Evolutionary conservation across 2,113 vertebrate genomes (phyloP).

Genomic region (Muntiacus muntjak): DNA sequence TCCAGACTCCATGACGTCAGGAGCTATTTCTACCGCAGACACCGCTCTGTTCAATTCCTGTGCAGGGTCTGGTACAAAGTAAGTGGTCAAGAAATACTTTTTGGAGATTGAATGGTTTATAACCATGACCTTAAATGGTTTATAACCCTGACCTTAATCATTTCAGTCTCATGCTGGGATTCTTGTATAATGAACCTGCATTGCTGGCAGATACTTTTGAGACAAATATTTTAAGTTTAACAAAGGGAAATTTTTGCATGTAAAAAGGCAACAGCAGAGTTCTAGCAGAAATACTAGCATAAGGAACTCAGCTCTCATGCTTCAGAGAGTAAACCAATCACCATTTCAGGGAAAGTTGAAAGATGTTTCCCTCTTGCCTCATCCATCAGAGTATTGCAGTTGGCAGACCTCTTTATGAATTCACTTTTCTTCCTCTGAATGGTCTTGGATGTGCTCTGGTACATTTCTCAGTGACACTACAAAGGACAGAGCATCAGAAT

Average conservation of each 20-base stretch:
- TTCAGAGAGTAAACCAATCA: conserved; percentile 29
- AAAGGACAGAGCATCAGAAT: neutral
- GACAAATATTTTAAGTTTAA: neutral
- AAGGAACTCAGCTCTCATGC: neutral
- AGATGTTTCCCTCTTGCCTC: neutral
- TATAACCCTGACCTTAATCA: neutral
- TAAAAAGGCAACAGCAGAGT: conserved; percentile 22
- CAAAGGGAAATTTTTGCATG: neutral
- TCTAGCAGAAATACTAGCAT: neutral
- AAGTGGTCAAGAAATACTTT: neutral
- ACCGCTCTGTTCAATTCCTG: neutral
- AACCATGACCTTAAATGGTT: neutral
- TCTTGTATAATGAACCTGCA: neutral
- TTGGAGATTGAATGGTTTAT: neutral
- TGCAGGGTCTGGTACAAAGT: neutral
- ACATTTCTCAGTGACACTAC: neutral
- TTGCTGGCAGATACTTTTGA: neutral
- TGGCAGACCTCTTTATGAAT: neutral
- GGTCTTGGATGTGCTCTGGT: neutral
- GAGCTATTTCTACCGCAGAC: neutral
- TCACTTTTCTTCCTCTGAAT: conserved; percentile 11
- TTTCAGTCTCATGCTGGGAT: neutral
- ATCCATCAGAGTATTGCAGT: neutral
- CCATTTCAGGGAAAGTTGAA: neutral
- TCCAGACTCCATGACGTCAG: neutral